Evolutionary conservation across 2,113 vertebrate genomes (phyloP).

Genomic region (Hippopotamus amphibius): DNA sequence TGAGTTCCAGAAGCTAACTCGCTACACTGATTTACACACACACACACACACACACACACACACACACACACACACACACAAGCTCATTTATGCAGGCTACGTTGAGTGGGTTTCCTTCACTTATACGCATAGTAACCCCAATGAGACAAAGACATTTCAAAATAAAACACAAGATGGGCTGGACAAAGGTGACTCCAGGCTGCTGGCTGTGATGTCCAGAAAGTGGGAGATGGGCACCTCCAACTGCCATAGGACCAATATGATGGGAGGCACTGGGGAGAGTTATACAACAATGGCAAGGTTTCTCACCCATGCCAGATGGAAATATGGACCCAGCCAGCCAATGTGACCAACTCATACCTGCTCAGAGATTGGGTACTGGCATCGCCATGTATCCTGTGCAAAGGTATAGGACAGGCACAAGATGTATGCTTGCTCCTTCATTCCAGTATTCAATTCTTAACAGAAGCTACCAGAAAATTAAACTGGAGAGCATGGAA

Average conservation of each 20-base stretch:
- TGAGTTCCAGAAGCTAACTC: not conserved
- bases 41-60: not conserved
- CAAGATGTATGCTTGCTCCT: not conserved
- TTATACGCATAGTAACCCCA: not conserved
- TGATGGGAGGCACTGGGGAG: accelerated
- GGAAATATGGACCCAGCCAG: not conserved
- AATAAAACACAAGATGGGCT: not conserved
- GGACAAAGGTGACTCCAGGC: not conserved
- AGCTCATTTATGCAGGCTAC: not conserved
- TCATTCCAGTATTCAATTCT: not conserved
- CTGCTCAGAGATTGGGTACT: not conserved
- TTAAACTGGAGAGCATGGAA: not conserved
- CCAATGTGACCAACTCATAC: not conserved
- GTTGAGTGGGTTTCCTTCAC: not conserved
- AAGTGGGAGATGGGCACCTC: not conserved
- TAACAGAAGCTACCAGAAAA: constrained; percentile 29
- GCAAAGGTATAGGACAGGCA: not conserved
- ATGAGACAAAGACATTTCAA: constrained; percentile 4
- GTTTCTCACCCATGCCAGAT: not conserved
- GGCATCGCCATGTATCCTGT: not conserved
- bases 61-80: not conserved
- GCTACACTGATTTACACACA: too few relatives aligned
- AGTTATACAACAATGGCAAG: not conserved
- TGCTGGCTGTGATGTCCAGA: not conserved
- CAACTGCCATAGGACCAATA: accelerated